Evolutionary conservation across 1,140 invertebrate species (phyloP), one percentile per base, ranked within the genome.

Genomic region (Diabrotica virgifera): DNA sequence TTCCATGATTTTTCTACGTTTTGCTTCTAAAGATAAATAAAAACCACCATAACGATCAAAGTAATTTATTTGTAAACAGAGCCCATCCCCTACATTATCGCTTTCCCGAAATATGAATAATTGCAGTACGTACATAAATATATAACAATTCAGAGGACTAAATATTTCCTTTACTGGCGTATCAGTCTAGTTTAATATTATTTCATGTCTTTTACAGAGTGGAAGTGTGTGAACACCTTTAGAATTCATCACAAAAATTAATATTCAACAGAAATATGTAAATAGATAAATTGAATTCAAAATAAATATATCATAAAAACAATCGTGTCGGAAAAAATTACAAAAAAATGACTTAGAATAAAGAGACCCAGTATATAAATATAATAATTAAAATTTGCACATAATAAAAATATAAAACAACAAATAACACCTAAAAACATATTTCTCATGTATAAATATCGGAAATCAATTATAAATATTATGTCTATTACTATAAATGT

Each of bases 111-210:
- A 57, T 36, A 12, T 57, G 24, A 24, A 40, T 36, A n/a, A 36
- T 57, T 36, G 24, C 35, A 57, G 36, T 57, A 57, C 55, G 36
- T 57, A 57, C 55, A 57, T 36, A 57, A 57, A 37, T 57, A 9
- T 9, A 57, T 57, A 57, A 37, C 55, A 57, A 57, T 36, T 36
- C n/a, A 57, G 6, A 36, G 9, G 36, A 8, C 40, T 46, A 46
- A 46, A 46, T 46, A 10, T 46, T 46, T 8, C 40, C 5, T 10
- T 10, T 46, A 46, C 8, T 10, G 8, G 40, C 8, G 8, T 10
- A 46, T 46, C 40, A 46, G 40, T 46, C 40, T 46, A 46, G 40
- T 46, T 46, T 24, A 24, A 24, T 24, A 24, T 24, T 24, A 24
- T 24, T 24, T 24, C 24, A 24, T 24, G 24, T 24, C 24, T 24